Conservation (phyloP, 2,888 invertebrate genomes). For the Belgica antarctica region DNA sequence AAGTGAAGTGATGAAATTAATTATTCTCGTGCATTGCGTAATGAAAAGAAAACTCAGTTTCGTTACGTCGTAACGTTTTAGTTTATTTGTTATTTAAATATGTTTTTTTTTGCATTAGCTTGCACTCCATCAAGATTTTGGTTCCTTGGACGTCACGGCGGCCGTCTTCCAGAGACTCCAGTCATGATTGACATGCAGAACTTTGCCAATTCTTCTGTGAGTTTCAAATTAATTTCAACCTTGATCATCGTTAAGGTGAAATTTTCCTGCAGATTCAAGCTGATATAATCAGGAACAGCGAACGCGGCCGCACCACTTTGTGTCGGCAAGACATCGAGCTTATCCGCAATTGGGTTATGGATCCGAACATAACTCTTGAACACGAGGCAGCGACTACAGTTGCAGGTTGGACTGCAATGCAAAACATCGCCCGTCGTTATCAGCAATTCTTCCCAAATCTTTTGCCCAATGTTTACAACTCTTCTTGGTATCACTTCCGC, state of each 20-base stretch:
- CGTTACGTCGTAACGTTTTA: too few species aligned
- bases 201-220: slow-evolving; percentile 1
- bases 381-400: background rate
- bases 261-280: background rate
- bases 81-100: too few species aligned
- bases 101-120: too few species aligned
- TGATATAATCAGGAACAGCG: background rate
- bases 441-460: slow-evolving; percentile 10
- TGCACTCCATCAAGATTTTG: slow-evolving; percentile 30
- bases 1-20: too few species aligned
- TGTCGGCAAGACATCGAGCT: background rate
- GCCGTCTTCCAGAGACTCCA: background rate
- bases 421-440: background rate
- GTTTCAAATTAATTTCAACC: background rate
- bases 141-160: slow-evolving; percentile 18
- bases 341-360: background rate
- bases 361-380: slow-evolving; percentile 9
- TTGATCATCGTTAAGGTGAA: background rate
- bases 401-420: background rate
- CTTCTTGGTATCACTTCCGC: slow-evolving; percentile 60
- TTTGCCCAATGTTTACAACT: slow-evolving; percentile 7
- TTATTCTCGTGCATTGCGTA: too few species aligned
- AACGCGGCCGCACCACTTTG: background rate
- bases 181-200: background rate
- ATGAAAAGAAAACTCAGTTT: too few species aligned